Evolutionary conservation across 2,888 invertebrate species (phyloP).

Genomic region (Polydrusus tereticollis): DNA sequence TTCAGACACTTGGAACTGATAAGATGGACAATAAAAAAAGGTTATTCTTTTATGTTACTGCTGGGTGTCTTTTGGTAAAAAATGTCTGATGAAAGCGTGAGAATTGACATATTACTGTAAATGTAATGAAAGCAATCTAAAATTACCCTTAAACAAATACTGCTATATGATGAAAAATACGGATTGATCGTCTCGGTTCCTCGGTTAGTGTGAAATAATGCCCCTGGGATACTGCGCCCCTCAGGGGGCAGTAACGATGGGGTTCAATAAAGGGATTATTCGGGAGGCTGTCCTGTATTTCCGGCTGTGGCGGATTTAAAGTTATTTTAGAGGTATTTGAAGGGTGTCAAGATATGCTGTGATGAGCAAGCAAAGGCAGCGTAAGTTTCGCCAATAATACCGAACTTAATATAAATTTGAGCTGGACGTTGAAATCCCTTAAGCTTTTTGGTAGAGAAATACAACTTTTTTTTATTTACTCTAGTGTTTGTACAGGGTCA

Average conservation of each 20-base stretch:
- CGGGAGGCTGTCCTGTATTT: constrained; percentile 45
- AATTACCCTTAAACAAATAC: too few relatives aligned
- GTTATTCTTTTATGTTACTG: constrained; percentile 29
- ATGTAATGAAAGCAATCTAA: not conserved
- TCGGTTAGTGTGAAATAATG: constrained; percentile 66
- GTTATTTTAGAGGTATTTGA: constrained; percentile 25
- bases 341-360: constrained; percentile 23
- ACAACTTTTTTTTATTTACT: too few relatives aligned
- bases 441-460: too few relatives aligned
- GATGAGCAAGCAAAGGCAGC: not conserved
- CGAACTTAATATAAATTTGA: too few relatives aligned
- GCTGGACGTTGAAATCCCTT: too few relatives aligned
- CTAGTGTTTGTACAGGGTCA: too few relatives aligned
- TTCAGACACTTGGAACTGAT: constrained; percentile 33
- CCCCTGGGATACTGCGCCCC: constrained; percentile 61
- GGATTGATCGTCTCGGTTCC: constrained; percentile 35
- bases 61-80: constrained; percentile 18
- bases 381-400: not conserved
- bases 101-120: not conserved
- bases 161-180: too few relatives aligned
- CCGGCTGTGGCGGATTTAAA: constrained; percentile 38
- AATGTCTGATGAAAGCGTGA: not conserved
- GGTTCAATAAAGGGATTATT: constrained; percentile 62
- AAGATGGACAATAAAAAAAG: constrained; percentile 39
- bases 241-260: constrained; percentile 57